phyloP scores from a whole-genome alignment of 1,140 invertebrate genomes.

The Brachionus manjavacas region DNA sequence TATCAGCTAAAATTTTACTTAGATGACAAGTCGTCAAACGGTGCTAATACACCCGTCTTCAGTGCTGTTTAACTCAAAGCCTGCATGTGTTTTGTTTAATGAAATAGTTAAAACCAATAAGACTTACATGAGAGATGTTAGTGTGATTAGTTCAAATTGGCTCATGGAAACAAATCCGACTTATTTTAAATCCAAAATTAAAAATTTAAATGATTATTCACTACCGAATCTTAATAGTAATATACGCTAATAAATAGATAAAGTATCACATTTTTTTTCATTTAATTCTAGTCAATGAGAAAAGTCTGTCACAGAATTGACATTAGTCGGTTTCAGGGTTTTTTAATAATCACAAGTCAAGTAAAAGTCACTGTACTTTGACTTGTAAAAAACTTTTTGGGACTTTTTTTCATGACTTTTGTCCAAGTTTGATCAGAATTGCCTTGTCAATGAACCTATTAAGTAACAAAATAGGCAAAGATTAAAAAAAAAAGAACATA shows the following conservation, averaged over 20 bases:
- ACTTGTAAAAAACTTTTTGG: too few species aligned
- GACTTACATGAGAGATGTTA: slow-evolving; percentile 65
- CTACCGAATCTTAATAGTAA: neutral
- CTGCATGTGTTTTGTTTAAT: slow-evolving; percentile 75
- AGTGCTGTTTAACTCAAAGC: slow-evolving; percentile 68
- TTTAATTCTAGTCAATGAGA: too few species aligned
- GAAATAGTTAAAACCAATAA: slow-evolving; percentile 80
- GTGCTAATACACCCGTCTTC: slow-evolving; percentile 75
- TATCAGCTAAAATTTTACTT: neutral
- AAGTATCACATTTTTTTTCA: too few species aligned
- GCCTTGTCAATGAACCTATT: too few species aligned
- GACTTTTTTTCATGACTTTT: too few species aligned
- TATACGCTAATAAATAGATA: neutral
- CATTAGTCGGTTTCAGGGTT: too few species aligned
- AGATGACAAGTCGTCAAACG: slow-evolving; percentile 43
- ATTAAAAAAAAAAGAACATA: too few species aligned
- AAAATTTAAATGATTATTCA: neutral
- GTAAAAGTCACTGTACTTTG: too few species aligned
- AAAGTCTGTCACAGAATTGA: too few species aligned
- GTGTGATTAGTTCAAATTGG: slow-evolving; percentile 21
- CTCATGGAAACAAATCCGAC: slow-evolving; percentile 2
- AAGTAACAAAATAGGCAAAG: too few species aligned
- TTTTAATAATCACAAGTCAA: too few species aligned
- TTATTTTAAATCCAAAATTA: slow-evolving; percentile 25
- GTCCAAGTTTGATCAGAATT: too few species aligned